Evolutionary conservation across 2,888 invertebrate species (phyloP).

Genomic region (Ceraclea dissimilis): DNA sequence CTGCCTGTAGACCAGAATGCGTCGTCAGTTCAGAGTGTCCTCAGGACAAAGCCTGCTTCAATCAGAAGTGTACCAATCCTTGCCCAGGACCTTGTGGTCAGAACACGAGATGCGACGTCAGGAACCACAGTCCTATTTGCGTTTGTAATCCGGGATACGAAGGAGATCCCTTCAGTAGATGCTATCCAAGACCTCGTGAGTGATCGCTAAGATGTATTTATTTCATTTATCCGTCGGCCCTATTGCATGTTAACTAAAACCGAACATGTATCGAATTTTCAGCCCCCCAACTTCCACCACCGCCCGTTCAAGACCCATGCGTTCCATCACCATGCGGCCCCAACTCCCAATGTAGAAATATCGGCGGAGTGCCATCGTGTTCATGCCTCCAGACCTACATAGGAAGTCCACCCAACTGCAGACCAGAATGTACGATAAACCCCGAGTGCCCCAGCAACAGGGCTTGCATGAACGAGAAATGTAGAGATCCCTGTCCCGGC

Average conservation of each 20-base stretch:
- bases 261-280: slow-evolving; percentile 35
- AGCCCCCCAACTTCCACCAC: slow-evolving; percentile 42
- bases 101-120: slow-evolving; percentile 63
- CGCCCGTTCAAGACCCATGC: slow-evolving; percentile 54
- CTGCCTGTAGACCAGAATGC: slow-evolving; percentile 70
- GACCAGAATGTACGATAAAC: slow-evolving; percentile 59
- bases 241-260: no score
- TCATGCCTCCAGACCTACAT: slow-evolving; percentile 52
- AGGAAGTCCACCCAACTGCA: slow-evolving; percentile 60
- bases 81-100: slow-evolving; percentile 64
- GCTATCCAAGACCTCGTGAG: slow-evolving; percentile 52
- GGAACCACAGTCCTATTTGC: slow-evolving; percentile 66
- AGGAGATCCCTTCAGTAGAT: slow-evolving; percentile 60
- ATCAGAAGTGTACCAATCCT: slow-evolving; percentile 65
- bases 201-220: no score
- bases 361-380: slow-evolving; percentile 53
- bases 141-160: slow-evolving; percentile 53
- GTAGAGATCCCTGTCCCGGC: slow-evolving; percentile 61
- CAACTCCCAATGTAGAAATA: slow-evolving; percentile 52
- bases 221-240: no score
- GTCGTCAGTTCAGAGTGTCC: slow-evolving; percentile 65
- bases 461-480: slow-evolving; percentile 59
- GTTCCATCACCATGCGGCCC: slow-evolving; percentile 60
- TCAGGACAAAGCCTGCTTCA: slow-evolving; percentile 56
- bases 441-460: slow-evolving; percentile 59